phyloP scores from a whole-genome alignment of 2,113 vertebrate species.

The Athene cunicularia region DNA sequence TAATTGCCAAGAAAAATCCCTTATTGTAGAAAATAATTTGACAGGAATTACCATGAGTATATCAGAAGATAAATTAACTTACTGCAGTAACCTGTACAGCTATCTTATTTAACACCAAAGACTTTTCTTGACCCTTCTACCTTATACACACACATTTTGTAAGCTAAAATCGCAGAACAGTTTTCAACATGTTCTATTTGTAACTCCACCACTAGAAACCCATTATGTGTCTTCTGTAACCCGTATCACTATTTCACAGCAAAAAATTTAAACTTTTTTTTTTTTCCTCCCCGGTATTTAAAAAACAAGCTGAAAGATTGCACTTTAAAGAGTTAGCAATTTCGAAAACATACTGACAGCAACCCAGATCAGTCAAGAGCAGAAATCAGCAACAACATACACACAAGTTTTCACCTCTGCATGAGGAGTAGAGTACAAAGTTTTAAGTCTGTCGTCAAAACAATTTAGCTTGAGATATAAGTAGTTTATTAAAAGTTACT shows the following conservation, averaged over 20 bases:
- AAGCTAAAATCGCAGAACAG: not conserved
- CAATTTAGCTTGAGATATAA: not conserved
- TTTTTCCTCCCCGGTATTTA: fast-evolving
- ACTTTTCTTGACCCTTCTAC: not conserved
- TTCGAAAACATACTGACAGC: not conserved
- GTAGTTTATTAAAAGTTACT: not conserved
- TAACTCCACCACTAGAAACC: not conserved
- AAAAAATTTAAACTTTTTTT: not conserved
- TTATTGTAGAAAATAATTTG: not conserved
- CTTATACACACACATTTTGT: not conserved
- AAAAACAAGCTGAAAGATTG: not conserved
- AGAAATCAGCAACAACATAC: not conserved
- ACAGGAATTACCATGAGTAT: not conserved
- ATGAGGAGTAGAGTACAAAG: not conserved
- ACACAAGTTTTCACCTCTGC: not conserved
- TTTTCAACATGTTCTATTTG: not conserved
- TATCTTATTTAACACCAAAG: not conserved
- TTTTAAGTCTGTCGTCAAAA: not conserved
- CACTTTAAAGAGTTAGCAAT: not conserved
- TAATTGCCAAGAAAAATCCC: not conserved
- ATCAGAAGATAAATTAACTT: not conserved
- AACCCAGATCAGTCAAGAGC: not conserved
- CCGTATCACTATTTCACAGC: not conserved
- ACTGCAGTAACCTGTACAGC: not conserved
- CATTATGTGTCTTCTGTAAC: not conserved